These are phyloP conservation scores for Timandra comae DNA, from an alignment of 2,888 invertebrate genomes.

Conservation along the genomic window DNA sequence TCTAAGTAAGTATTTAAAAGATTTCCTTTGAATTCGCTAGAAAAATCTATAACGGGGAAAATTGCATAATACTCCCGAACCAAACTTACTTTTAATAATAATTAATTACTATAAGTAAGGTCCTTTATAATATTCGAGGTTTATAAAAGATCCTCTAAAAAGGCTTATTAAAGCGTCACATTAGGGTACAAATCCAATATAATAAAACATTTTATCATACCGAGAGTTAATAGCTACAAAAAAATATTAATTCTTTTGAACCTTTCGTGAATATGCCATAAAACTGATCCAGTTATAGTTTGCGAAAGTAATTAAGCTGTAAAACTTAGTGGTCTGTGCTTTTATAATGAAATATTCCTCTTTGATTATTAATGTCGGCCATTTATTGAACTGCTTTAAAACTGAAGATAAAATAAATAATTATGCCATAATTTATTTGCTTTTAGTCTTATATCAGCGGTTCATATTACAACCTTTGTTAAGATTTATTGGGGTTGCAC, in stretches of 20 bases:
- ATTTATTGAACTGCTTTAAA: conserved; percentile 53
- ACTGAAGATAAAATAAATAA: conserved; percentile 44
- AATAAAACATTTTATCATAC: too few species aligned
- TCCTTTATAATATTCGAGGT: too few species aligned
- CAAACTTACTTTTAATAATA: too few species aligned
- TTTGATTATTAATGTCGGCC: conserved; percentile 58
- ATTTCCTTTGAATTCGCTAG: too few species aligned
- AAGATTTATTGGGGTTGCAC: neutral
- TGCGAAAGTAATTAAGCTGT: conserved; percentile 71
- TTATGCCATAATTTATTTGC: conserved; percentile 25
- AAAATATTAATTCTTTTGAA: conserved; percentile 37
- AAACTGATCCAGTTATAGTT: conserved; percentile 68
- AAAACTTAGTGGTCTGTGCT: conserved; percentile 62
- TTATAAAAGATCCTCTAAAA: too few species aligned
- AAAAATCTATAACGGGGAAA: too few species aligned
- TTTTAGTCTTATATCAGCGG: conserved; percentile 9
- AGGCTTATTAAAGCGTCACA: too few species aligned
- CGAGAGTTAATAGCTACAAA: conserved; percentile 5
- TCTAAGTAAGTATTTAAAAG: too few species aligned
- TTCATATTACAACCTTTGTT: neutral
- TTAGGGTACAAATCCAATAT: too few species aligned
- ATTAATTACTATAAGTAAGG: too few species aligned
- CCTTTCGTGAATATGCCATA: conserved; percentile 50
- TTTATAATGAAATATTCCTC: conserved; percentile 68
- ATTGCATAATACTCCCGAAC: too few species aligned